phyloP scores from a whole-genome alignment of 2,113 vertebrate species.

The Mesoclemmys tuberculata region DNA sequence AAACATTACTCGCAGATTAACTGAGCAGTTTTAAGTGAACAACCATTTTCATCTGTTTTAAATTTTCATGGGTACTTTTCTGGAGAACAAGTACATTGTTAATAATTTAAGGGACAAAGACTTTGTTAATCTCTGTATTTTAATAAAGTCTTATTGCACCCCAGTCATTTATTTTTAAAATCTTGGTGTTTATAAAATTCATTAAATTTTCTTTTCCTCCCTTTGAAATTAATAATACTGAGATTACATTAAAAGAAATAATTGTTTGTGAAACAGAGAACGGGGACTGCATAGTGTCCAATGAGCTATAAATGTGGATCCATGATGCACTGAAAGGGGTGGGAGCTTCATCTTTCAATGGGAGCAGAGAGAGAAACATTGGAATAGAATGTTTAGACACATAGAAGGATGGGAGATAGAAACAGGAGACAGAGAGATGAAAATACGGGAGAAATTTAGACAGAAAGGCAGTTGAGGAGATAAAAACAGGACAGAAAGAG shows the following conservation, averaged over 20 bases:
- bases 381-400: neutral
- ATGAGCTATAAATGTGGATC: neutral
- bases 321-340: neutral
- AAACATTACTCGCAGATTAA: conserved; percentile 81
- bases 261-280: conserved; percentile 25
- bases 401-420: neutral
- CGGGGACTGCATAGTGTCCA: neutral
- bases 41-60: conserved; percentile 79
- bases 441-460: neutral
- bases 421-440: neutral
- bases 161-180: conserved; percentile 59
- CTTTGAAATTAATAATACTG: conserved; percentile 40
- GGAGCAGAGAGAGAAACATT: neutral
- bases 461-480: too few relatives aligned
- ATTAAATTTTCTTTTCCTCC: neutral
- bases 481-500: neutral
- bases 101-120: conserved; percentile 78
- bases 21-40: conserved; percentile 77
- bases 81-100: conserved; percentile 79
- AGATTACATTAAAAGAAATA: neutral
- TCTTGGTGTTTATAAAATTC: conserved; percentile 47
- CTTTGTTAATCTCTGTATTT: conserved; percentile 76
- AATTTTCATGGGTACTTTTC: conserved; percentile 81
- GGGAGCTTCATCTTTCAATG: neutral
- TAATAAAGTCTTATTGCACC: conserved; percentile 70